Evolutionary conservation across 2,888 invertebrate genomes (phyloP).

Genomic region (Cybosia mesomella): DNA sequence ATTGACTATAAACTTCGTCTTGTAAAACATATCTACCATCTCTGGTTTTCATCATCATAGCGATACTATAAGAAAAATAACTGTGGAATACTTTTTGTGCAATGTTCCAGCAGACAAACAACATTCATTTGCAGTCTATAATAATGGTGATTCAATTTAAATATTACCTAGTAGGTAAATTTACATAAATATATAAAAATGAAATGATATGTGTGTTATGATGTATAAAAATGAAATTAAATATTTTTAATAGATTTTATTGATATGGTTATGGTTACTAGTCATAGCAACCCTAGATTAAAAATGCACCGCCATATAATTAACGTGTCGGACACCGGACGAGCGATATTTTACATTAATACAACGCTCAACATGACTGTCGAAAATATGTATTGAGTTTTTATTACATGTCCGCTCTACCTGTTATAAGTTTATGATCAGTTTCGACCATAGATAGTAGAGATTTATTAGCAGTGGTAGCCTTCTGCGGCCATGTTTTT

Average conservation of each 20-base stretch:
- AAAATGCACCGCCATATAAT: conserved; percentile 34
- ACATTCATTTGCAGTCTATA: too few relatives aligned
- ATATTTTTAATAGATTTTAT: background rate
- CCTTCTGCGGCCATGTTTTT: background rate
- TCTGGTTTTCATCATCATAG: too few relatives aligned
- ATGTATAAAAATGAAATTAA: too few relatives aligned
- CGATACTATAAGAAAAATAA: too few relatives aligned
- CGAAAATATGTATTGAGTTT: conserved; percentile 23
- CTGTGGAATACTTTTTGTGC: too few relatives aligned
- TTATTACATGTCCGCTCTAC: conserved; percentile 16
- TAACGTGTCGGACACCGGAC: conserved; percentile 35
- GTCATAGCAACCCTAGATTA: conserved; percentile 35
- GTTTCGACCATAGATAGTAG: conserved; percentile 9
- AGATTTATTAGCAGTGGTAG: conserved; percentile 13
- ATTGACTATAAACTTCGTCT: too few relatives aligned
- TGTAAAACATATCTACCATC: too few relatives aligned
- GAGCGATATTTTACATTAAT: conserved; percentile 40
- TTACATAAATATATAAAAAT: too few relatives aligned
- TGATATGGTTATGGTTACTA: background rate
- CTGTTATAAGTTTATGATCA: conserved; percentile 13
- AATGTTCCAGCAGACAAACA: too few relatives aligned
- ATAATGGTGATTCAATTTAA: too few relatives aligned
- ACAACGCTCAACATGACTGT: conserved; percentile 19
- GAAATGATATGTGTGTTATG: too few relatives aligned
- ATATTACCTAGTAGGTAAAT: too few relatives aligned